Evolutionary conservation across 2,113 vertebrate genomes (phyloP), one percentile per base, ranked within the genome.

Genomic region (Asarcornis scutulata): DNA sequence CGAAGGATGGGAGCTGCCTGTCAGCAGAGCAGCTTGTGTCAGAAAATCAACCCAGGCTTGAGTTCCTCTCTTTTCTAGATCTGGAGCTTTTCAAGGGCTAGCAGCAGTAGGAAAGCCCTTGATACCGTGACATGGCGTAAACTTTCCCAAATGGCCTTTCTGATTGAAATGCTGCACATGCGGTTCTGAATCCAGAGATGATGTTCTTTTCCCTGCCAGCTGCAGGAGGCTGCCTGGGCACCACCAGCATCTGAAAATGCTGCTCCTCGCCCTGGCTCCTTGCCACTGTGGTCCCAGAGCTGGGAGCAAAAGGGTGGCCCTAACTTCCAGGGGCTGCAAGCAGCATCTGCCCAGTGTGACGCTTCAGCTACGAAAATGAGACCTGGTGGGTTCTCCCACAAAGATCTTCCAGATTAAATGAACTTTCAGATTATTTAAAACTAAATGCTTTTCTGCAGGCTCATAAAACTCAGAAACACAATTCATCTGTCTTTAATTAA

Each of bases 41-140:
- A 40, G 13, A 36, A 87, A 74, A 63, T 36, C 15, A 12, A 7
- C 6, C 32, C 8, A 12, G 0, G 0, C 5, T 13, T 89, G 62
- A 36, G 23, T 56, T 59, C 36, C 16, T 27, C 36, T 40, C 31
- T 75, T n/a, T 44, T 58, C 23, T 31, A 44, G 53, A 25, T 23
- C 22, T n/a, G 22, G 56, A 25, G 40, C 29, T 58, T 75, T 58
- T 40, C 5, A 17, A 75, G 21, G 55, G 38, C 55, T 23, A 31
- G 38, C 32, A 46, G 31, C 22, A 42, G 32, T 55, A 75, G 31
- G 62, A 63, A 63, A 27, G 26, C 36, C 23, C 32, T 42, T 4
- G 3, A 21, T 0, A 1, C 18, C n/a, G 17, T 18, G 52, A 17
- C 11, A 11, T 2, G 18, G 12, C 15, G 2, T 17, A 55, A 76